phyloP scores from a whole-genome alignment of 2,888 invertebrate genomes.

The Geotrupes spiniger region DNA sequence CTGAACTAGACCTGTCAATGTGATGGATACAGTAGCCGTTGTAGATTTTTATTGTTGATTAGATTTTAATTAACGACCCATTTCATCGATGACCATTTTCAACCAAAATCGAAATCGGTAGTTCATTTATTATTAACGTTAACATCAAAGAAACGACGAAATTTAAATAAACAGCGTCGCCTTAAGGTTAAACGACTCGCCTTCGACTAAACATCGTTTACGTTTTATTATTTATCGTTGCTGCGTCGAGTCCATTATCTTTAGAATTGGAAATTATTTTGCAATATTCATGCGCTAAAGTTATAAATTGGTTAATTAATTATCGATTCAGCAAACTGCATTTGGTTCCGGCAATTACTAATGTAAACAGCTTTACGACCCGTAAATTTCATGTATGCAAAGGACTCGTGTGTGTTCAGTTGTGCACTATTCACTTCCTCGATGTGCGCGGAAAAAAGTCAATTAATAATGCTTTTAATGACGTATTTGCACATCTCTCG shows the following conservation, averaged over 20 bases:
- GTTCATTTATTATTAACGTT: background rate
- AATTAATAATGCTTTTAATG: too few species aligned
- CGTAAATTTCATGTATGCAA: constrained; percentile 1
- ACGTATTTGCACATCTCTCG: too few species aligned
- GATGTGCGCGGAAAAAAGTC: background rate
- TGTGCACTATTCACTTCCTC: constrained; percentile 12
- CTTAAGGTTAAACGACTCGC: too few species aligned
- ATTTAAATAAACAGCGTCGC: too few species aligned
- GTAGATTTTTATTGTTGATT: background rate
- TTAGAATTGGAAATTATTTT: background rate
- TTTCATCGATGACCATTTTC: background rate
- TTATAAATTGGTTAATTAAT: constrained; percentile 17
- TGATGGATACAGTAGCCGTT: constrained; percentile 13
- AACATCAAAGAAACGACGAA: too few species aligned
- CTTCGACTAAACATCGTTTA: too few species aligned
- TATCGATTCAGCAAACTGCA: constrained; percentile 45
- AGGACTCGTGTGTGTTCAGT: constrained; percentile 32
- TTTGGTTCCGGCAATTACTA: constrained; percentile 48
- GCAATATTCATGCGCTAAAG: constrained; percentile 6
- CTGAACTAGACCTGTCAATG: constrained; percentile 20
- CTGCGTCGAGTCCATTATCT: constrained; percentile 1
- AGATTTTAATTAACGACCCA: background rate
- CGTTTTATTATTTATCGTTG: too few species aligned
- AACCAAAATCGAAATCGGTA: background rate
- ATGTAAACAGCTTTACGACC: constrained; percentile 35